These are phyloP conservation scores for Odocoileus virginianus DNA, from an alignment of 2,113 vertebrate genomes.

Conservation along the genomic window DNA sequence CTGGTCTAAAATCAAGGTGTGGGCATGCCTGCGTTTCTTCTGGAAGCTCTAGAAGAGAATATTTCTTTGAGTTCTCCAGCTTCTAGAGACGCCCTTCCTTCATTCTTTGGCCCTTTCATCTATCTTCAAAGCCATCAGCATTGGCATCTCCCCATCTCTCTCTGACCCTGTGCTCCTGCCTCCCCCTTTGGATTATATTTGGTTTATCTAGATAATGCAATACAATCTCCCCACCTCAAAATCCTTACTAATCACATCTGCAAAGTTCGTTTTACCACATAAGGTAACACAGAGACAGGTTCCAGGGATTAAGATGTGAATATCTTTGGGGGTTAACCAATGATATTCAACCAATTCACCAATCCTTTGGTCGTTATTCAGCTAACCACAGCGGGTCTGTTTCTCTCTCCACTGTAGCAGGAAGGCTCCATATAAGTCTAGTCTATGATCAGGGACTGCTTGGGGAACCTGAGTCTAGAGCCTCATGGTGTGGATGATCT, in stretches of 20 bases:
- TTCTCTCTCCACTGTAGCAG: neutral
- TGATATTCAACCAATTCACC: neutral
- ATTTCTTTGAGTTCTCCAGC: neutral
- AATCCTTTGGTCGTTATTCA: neutral
- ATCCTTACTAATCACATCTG: neutral
- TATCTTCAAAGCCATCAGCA: neutral
- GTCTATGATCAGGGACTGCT: neutral
- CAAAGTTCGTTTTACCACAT: neutral
- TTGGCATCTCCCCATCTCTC: neutral
- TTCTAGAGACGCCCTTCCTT: neutral
- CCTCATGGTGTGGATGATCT: neutral
- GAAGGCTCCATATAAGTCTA: neutral
- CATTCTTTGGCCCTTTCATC: neutral
- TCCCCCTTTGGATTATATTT: neutral
- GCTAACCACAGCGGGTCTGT: neutral
- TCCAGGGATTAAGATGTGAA: neutral
- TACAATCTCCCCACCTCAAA: neutral
- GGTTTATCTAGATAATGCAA: neutral
- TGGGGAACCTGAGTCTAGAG: neutral
- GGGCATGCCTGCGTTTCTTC: neutral
- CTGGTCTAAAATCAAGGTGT: neutral
- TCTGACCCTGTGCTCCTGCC: neutral
- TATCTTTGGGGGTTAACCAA: neutral
- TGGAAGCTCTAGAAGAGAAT: neutral
- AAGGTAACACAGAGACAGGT: neutral